Conservation (phyloP, 2,113 vertebrate genomes). For the Rafetus swinhoei region DNA sequence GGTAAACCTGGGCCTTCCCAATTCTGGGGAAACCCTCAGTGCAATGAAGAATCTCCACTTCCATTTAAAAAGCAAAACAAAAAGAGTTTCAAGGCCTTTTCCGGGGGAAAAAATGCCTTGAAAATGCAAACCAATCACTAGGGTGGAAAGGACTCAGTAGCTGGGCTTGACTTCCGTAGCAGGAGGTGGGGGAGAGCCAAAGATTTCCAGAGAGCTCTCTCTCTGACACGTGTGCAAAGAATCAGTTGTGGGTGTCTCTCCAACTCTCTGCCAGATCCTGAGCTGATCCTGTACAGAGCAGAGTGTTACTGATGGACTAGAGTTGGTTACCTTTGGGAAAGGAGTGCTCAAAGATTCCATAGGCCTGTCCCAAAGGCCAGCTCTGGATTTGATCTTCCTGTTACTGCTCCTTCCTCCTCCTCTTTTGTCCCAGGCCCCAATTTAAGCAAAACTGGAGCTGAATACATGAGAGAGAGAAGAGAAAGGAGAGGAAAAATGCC, state of each 20-base stretch:
- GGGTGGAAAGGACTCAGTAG: not conserved
- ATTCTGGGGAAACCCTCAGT: not conserved
- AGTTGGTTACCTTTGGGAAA: not conserved
- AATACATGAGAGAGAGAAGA: not conserved
- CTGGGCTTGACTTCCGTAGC: not conserved
- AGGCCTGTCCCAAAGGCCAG: not conserved
- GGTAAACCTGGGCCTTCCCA: not conserved
- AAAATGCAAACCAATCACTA: not conserved
- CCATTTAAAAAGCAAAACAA: not conserved
- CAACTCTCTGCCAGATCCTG: not conserved
- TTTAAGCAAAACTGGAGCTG: not conserved
- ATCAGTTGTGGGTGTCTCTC: not conserved
- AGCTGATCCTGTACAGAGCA: not conserved
- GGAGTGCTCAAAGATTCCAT: not conserved
- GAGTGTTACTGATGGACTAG: not conserved
- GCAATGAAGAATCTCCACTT: not conserved
- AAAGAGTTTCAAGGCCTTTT: not conserved
- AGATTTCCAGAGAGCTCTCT: not conserved
- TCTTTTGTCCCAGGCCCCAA: not conserved
- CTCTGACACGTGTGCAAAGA: not conserved
- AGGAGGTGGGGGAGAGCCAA: not conserved
- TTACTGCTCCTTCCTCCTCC: not conserved
- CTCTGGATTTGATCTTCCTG: not conserved
- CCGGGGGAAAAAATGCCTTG: not conserved
- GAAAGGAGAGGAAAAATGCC: not conserved